Evolutionary conservation across 2,797 vertebrate genomes (phyloP).

Genomic region (Heterohyrax brucei): DNA sequence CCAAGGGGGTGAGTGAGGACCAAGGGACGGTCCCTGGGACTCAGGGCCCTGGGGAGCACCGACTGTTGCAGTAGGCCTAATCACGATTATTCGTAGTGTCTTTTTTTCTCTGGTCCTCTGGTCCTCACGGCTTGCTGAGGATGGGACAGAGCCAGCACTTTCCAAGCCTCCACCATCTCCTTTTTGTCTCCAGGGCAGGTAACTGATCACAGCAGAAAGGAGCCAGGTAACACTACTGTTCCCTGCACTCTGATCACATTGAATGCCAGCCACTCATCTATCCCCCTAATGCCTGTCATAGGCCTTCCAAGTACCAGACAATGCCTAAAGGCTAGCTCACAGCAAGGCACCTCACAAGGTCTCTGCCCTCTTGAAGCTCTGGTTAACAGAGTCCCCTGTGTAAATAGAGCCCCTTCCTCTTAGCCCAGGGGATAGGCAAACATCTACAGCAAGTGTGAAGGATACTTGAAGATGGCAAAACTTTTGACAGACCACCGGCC

Average conservation of each 20-base stretch:
- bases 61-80: not conserved
- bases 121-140: not conserved
- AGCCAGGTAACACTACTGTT: not conserved
- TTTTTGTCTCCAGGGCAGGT: slow-evolving; percentile 1
- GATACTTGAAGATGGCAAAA: not conserved
- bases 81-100: not conserved
- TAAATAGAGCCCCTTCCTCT: too few relatives aligned
- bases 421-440: not conserved
- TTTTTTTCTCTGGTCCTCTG: not conserved
- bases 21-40: not conserved
- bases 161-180: not conserved
- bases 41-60: too few relatives aligned
- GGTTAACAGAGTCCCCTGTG: not conserved
- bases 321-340: not conserved
- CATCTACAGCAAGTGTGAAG: not conserved
- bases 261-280: not conserved
- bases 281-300: not conserved
- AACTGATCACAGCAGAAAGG: not conserved
- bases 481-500: not conserved
- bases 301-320: not conserved
- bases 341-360: not conserved
- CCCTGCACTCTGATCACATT: not conserved
- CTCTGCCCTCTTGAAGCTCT: not conserved
- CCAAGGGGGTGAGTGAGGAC: not conserved
- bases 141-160: not conserved